Conservation (phyloP, 2,113 vertebrate species). For the Opisthocomus hoazin region DNA sequence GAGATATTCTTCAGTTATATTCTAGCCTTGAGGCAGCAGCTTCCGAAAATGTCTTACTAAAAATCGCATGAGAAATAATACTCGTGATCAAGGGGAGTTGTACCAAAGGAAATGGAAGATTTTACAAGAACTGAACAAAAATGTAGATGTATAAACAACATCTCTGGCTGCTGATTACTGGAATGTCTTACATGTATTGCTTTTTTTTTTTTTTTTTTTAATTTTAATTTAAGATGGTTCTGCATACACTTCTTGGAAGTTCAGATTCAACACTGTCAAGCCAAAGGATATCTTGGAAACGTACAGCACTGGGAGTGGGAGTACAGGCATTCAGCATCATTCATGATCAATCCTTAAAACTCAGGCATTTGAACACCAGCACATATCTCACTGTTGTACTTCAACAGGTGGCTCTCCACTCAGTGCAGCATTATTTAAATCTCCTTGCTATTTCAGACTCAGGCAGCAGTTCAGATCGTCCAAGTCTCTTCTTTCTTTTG, state of each 20-base stretch:
- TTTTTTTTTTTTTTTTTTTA: not conserved
- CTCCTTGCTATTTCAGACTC: not conserved
- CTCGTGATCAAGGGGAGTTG: not conserved
- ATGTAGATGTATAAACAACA: not conserved
- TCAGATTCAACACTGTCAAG: not conserved
- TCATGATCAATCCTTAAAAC: not conserved
- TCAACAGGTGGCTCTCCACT: not conserved
- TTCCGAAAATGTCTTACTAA: slow-evolving; percentile 14
- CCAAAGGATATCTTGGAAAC: not conserved
- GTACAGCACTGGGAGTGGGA: not conserved
- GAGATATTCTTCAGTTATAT: not conserved
- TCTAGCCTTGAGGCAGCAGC: slow-evolving; percentile 5
- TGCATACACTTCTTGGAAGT: not conserved
- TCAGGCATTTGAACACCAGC: not conserved
- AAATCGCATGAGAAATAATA: slow-evolving; percentile 23
- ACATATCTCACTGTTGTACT: not conserved
- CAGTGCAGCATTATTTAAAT: not conserved
- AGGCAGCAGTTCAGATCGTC: not conserved
- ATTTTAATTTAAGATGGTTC: not conserved
- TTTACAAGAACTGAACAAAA: slow-evolving; percentile 1
- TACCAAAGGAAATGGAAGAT: not conserved
- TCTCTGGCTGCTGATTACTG: not conserved
- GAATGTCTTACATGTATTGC: not conserved
- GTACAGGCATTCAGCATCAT: not conserved
- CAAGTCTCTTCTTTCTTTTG: not conserved